A percentile compares a stretch with the other conserved stretches of the same genome.
Conservation (phyloP, 2,888 invertebrate species). For the Diadegma fenestrale region DNA sequence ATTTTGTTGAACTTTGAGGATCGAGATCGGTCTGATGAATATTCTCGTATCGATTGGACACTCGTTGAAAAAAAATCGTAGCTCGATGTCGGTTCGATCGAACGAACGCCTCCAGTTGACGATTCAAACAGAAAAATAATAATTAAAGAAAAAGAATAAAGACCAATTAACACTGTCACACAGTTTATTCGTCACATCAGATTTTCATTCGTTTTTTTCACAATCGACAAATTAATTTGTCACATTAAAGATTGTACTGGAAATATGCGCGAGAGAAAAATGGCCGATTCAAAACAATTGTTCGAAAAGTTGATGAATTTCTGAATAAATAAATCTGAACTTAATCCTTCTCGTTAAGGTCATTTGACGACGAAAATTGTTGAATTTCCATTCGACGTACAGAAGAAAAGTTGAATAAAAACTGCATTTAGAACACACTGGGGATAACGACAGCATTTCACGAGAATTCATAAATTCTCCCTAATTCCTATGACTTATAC, state of each 20-base stretch:
- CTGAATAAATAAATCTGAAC: background rate
- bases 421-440: conserved; percentile 60
- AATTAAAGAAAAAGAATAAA: conserved; percentile 12
- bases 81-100: background rate
- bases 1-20: background rate
- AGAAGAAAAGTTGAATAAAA: background rate
- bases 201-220: background rate
- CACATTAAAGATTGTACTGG: background rate
- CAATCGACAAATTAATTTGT: background rate
- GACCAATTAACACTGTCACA: conserved; percentile 35
- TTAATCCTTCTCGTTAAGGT: background rate
- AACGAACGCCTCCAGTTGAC: background rate
- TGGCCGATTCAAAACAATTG: background rate
- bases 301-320: background rate
- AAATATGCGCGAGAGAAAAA: conserved; percentile 9
- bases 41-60: background rate
- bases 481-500: conserved; percentile 45
- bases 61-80: background rate
- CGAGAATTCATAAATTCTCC: background rate
- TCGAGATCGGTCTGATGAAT: background rate
- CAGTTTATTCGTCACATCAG: conserved; percentile 11
- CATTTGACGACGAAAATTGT: background rate
- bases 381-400: background rate
- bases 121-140: conserved; percentile 9
- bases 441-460: conserved; percentile 66